Evolutionary conservation across 2,797 vertebrate genomes (phyloP).

Genomic region (Pelodytes ibericus): DNA sequence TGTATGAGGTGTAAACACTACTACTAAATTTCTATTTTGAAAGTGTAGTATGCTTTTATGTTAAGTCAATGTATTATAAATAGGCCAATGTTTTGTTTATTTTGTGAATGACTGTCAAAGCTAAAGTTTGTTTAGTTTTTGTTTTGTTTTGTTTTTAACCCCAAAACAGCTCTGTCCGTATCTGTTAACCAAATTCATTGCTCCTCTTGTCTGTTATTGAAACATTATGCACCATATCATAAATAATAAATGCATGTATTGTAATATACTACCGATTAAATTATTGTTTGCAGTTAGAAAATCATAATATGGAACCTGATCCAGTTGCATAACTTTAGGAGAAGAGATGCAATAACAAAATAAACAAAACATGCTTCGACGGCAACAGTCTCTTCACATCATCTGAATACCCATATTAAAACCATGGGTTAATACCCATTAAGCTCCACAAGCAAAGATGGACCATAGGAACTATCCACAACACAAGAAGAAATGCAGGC

Average conservation of each 20-base stretch:
- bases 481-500: no score
- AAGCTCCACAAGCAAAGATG: no score
- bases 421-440: no score
- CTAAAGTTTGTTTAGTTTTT: neutral
- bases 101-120: neutral
- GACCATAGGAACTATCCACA: no score
- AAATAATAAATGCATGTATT: conserved; percentile 21
- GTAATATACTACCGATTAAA: neutral
- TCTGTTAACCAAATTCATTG: neutral
- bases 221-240: neutral
- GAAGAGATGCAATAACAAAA: no score
- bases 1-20: no score
- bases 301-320: neutral
- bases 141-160: neutral
- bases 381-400: no score
- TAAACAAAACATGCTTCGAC: no score
- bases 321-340: neutral
- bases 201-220: neutral
- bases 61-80: neutral
- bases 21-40: no score
- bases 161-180: neutral
- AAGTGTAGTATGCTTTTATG: no score
- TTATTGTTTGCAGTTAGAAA: neutral
- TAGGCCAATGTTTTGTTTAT: neutral
- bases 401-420: no score